A percentile compares a stretch with the other conserved stretches of the same genome.
These are phyloP conservation scores for Eulemur coronatus DNA, from an alignment of 2,797 vertebrate genomes.

Conservation along the genomic window DNA sequence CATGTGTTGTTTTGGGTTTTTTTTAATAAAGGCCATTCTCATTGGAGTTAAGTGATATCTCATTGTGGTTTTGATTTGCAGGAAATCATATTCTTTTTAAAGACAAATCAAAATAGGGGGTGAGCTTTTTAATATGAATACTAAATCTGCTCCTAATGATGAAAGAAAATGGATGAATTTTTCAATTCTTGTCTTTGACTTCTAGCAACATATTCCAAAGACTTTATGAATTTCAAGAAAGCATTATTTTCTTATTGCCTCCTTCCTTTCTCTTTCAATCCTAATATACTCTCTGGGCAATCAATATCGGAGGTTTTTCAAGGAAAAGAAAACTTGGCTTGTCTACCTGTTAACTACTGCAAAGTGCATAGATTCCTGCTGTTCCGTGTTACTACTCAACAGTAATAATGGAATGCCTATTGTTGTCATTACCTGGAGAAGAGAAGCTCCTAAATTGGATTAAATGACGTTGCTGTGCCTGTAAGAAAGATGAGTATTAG, in stretches of 20 bases:
- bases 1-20: too few species aligned
- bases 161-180: not conserved
- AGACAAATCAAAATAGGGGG: not conserved
- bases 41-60: too few species aligned
- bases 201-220: not conserved
- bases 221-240: not conserved
- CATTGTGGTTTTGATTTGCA: too few species aligned
- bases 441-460: not conserved
- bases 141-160: not conserved
- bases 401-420: conserved; percentile 22
- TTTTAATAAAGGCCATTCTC: too few species aligned
- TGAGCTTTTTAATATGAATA: not conserved
- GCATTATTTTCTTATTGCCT: not conserved
- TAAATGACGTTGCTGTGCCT: conserved; percentile 68
- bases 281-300: not conserved
- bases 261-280: not conserved
- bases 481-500: conserved; percentile 77
- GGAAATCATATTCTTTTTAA: not conserved
- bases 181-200: not conserved
- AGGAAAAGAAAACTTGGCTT: not conserved
- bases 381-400: not conserved
- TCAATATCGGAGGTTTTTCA: conserved; percentile 48
- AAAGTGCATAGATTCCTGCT: not conserved
- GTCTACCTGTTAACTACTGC: not conserved
- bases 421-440: conserved; percentile 50